Conservation (phyloP, 2,888 invertebrate genomes). For the Bembecia ichneumoniformis region DNA sequence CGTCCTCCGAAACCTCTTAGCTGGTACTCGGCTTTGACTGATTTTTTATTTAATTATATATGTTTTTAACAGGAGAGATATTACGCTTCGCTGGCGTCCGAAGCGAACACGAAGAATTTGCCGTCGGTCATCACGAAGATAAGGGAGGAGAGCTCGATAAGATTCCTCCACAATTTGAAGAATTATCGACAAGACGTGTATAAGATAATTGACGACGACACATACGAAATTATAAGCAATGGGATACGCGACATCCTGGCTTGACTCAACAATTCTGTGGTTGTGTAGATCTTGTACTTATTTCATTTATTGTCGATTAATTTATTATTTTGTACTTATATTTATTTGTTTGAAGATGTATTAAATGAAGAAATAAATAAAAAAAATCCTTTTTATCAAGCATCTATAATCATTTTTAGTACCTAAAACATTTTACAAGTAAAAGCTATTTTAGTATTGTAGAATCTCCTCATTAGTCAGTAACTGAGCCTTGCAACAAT, state of each 20-base stretch:
- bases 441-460: too few species aligned
- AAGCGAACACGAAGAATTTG: constrained; percentile 74
- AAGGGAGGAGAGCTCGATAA: constrained; percentile 75
- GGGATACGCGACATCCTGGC: constrained; percentile 56
- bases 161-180: constrained; percentile 75
- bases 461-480: too few species aligned
- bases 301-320: not conserved
- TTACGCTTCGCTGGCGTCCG: constrained; percentile 77
- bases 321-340: not conserved
- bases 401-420: not conserved
- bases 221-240: constrained; percentile 65
- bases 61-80: constrained; percentile 74
- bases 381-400: not conserved
- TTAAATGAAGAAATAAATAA: not conserved
- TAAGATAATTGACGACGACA: constrained; percentile 76
- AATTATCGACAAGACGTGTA: constrained; percentile 78
- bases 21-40: too few species aligned
- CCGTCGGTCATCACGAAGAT: constrained; percentile 79
- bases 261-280: constrained; percentile 31
- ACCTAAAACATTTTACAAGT: too few species aligned
- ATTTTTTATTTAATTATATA: not conserved
- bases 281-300: not conserved
- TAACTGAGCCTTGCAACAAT: too few species aligned
- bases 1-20: too few species aligned
- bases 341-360: not conserved